These are phyloP conservation scores for Neomonachus schauinslandi DNA, from an alignment of 2,113 vertebrate genomes.

Conservation along the genomic window DNA sequence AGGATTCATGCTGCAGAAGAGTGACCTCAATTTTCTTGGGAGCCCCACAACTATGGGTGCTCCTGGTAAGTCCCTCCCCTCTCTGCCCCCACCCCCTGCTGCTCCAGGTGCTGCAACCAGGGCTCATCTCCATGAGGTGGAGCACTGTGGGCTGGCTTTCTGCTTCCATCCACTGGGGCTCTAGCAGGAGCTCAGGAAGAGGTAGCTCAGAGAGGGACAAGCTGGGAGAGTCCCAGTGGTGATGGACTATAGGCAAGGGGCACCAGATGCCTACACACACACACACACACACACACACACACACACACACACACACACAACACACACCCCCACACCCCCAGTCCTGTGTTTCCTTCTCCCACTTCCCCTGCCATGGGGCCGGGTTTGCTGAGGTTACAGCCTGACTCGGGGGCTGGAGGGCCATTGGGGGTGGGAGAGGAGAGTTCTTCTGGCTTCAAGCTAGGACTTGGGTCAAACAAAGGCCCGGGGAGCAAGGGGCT, in stretches of 20 bases:
- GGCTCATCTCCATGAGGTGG: background rate
- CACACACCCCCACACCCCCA: too few relatives aligned
- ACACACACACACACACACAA: background rate
- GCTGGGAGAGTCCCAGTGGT: background rate
- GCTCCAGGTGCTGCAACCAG: background rate
- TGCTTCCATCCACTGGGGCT: background rate
- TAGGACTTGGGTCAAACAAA: background rate
- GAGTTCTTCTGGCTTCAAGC: background rate
- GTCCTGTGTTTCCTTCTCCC: background rate
- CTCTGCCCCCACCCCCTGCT: fast-evolving
- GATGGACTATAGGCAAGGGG: background rate
- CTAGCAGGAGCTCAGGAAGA: background rate
- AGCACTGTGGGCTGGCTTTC: background rate
- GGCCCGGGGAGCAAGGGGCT: background rate
- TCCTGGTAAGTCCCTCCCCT: background rate
- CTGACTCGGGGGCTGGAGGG: background rate
- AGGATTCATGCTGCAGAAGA: background rate
- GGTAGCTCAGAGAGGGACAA: background rate
- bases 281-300: background rate
- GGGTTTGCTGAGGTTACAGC: background rate
- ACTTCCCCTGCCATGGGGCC: background rate
- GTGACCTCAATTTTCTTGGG: background rate
- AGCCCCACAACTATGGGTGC: background rate
- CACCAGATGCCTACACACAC: background rate
- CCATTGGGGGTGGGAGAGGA: background rate